phyloP scores from a whole-genome alignment of 2,888 invertebrate genomes.

The Habrosyne pyritoides region DNA sequence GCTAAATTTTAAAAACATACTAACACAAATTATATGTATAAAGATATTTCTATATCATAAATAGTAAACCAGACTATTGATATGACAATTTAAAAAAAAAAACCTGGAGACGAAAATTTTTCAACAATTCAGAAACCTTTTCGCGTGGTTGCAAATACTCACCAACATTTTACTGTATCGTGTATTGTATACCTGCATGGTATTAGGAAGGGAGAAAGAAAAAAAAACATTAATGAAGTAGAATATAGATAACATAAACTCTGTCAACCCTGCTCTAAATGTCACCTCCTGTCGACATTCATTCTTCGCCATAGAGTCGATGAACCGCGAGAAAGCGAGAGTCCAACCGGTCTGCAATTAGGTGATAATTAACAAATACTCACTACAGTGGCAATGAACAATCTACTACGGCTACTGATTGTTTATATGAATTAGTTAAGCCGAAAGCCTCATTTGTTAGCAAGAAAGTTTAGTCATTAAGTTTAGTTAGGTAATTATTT shows the following conservation, averaged over 20 bases:
- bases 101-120: no score
- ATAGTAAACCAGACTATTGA: no score
- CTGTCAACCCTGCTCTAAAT: constrained; percentile 24
- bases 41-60: no score
- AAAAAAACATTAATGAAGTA: no score
- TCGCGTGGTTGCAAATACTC: no score
- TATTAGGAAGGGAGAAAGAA: no score
- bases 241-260: not conserved
- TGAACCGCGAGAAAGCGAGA: constrained; percentile 42
- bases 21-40: no score
- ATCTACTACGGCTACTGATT: constrained; percentile 26
- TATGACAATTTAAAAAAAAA: no score
- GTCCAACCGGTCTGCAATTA: constrained; percentile 43
- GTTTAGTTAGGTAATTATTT: not conserved
- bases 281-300: constrained; percentile 28
- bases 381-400: constrained; percentile 34
- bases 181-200: no score
- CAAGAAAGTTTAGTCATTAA: not conserved
- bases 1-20: no score
- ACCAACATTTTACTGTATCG: no score
- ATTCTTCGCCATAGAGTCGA: constrained; percentile 27
- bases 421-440: constrained; percentile 7
- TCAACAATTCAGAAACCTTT: no score
- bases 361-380: constrained; percentile 45
- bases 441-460: not conserved